Evolutionary conservation across 1,140 invertebrate species (phyloP), one percentile per base, ranked within the genome.

Genomic region (Forficula auricularia): DNA sequence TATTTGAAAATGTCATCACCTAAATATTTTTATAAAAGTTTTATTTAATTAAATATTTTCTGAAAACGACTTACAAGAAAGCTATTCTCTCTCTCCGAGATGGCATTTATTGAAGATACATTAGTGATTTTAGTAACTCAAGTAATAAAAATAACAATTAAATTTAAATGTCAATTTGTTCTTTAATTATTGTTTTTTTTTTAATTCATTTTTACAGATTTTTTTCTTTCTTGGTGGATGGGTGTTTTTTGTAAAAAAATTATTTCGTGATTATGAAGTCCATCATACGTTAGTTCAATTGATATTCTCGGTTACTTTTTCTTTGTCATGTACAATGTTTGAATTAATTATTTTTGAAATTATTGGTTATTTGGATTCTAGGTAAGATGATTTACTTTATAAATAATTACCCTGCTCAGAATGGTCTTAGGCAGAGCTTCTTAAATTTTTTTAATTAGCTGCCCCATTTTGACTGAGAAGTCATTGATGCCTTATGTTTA

Each of bases 331-430:
- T 58, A 96, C 90, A 3, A 95, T 99, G 88, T 99, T 98, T 66
- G 95, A 99, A 61, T 68, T 99, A 18, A 98, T 99, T 47, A 99
- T 99, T 60, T 99, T 99, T 71, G 96, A 99, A 70, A 99, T 99
- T 56, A 65, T 97, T 39, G 92, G 82, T 34, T 74, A 96, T 47
- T 63, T 98, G 43, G 86, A 95, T 57, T 70, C 75, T 51, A 79
- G 67, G 78, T 79, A 65, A 63, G 63, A 49, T 60, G 55, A 12
- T 50, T 50, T 15, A 18, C 12, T 41, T 38, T 45, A 33, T n/a
- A n/a, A n/a, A n/a, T n/a, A n/a, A n/a, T n/a, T n/a, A n/a, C n/a
- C n/a, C n/a, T n/a, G n/a, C n/a, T n/a, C n/a, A n/a, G n/a, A n/a
- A n/a, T n/a, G n/a, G n/a, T n/a, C n/a, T n/a, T n/a, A n/a, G n/a